These are phyloP conservation scores for Drosophila meridiana DNA, from an alignment of 2,888 invertebrate species.

Conservation along the genomic window DNA sequence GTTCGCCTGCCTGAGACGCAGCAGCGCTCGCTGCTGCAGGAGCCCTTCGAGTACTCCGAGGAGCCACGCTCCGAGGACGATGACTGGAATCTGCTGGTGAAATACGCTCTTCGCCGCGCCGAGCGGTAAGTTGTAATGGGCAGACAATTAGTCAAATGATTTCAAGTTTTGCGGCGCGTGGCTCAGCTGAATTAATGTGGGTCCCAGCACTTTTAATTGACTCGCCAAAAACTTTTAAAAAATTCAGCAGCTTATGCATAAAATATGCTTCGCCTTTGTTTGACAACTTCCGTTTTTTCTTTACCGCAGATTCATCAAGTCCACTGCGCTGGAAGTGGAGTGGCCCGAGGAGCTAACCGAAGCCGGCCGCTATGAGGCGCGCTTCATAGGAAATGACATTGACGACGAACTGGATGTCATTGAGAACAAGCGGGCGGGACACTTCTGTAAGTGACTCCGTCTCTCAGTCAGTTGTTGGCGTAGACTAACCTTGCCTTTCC, in stretches of 20 bases:
- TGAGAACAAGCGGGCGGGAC: constrained; percentile 90
- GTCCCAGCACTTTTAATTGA: constrained; percentile 38
- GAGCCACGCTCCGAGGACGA: constrained; percentile 90
- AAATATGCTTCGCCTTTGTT: constrained; percentile 46
- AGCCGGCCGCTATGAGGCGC: constrained; percentile 90
- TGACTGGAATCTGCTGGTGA: constrained; percentile 93
- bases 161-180: constrained; percentile 12
- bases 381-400: constrained; percentile 93
- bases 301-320: constrained; percentile 89
- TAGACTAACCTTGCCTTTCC: constrained; percentile 12
- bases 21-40: constrained; percentile 89
- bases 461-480: constrained; percentile 11
- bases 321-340: constrained; percentile 91
- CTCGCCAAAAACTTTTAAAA: constrained; percentile 11
- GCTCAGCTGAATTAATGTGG: constrained; percentile 59
- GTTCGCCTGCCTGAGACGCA: constrained; percentile 89
- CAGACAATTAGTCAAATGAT: constrained; percentile 62
- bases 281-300: constrained; percentile 30
- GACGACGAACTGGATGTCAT: constrained; percentile 93
- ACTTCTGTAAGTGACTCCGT: constrained; percentile 89
- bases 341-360: constrained; percentile 91
- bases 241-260: constrained; percentile 47
- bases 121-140: constrained; percentile 86
- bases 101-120: constrained; percentile 91
- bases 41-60: constrained; percentile 90